Base-by-base conservation (phyloP, 92 coral and sea anemone genomes). In the Zoanthus solanderi region DNA sequence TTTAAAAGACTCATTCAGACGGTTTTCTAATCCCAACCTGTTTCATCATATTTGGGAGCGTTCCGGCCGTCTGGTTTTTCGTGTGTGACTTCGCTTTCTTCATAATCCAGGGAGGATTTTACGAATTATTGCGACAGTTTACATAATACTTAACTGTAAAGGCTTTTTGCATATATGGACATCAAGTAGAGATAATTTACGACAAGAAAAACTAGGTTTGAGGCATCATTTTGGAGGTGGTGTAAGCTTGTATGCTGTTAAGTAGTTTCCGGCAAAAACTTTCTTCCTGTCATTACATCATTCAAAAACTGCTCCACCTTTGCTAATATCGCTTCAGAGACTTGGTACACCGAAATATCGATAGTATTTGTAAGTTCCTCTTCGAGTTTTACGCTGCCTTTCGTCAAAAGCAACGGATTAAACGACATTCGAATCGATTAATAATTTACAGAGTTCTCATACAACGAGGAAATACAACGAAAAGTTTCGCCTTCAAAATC, bases 371-470 rank as follows among this genome's bases (percentile, higher is more conserved):
- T 48, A 73, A 48, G 81, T 87, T 87, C 93, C 81, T 89, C 93
- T 87, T 72, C 81, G 75, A 79, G 88, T 90, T 83, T 63, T 78
- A 37, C 68, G 54, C 88, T 61, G 63, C 83, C 76, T 78, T 91
- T 78, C 6, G 50, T 76, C 78, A 37, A 15, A 46, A 78, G 61
- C 46, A 45, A 6, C 61, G 71, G 78, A 63, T 72, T 60, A 68
- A 84, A 91, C 92, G 87, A 63, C 87, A 84, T 90, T 89, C 89
- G 75, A 88, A 71, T 6, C 87, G 87, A 95, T 95, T 75, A 93
- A 95, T 95, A 83, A 95, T 95, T 93, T 88, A 94, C 91, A 44
- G 86, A 50, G 12, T 4, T 88, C 94, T 93, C 98, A 94, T 93
- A 37, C 88, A 88, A 87, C 42, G 42, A 37, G 42, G 4, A 81